A percentile compares a stretch with the other conserved stretches of the same genome.
These are phyloP conservation scores for Caranx melampygus DNA, from an alignment of 2,113 vertebrate genomes.

Conservation along the genomic window DNA sequence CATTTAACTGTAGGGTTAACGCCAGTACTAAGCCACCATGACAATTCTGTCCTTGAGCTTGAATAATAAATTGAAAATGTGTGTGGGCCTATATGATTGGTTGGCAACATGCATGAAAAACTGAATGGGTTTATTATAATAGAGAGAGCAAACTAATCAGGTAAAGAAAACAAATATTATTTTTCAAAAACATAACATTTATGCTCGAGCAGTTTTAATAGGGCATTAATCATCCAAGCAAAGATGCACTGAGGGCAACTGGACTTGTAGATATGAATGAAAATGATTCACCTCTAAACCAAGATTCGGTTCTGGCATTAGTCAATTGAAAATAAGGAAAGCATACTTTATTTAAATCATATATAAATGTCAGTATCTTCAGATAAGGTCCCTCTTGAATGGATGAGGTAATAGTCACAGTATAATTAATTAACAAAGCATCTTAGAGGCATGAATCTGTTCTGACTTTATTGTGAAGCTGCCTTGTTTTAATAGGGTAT, in stretches of 20 bases:
- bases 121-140: constrained; percentile 10
- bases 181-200: neutral
- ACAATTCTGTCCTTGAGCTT: constrained; percentile 51
- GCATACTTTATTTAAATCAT: neutral
- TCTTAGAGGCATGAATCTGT: neutral
- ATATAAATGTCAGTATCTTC: neutral
- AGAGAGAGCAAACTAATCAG: constrained; percentile 5
- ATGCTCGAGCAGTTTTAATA: constrained; percentile 4
- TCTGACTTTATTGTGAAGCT: neutral
- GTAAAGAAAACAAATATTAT: constrained; percentile 6
- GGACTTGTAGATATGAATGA: no score
- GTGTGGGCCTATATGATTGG: constrained; percentile 45
- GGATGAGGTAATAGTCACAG: no score
- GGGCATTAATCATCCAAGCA: neutral
- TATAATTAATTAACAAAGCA: no score
- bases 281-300: no score
- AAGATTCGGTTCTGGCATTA: neutral
- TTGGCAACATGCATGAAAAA: constrained; percentile 28
- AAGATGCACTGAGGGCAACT: no score
- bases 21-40: constrained; percentile 48
- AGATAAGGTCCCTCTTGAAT: neutral
- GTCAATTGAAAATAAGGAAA: neutral
- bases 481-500: neutral
- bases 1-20: constrained; percentile 63
- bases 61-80: constrained; percentile 63